phyloP scores from a whole-genome alignment of 2,888 invertebrate genomes.

The Amphipyra tragopoginis region DNA sequence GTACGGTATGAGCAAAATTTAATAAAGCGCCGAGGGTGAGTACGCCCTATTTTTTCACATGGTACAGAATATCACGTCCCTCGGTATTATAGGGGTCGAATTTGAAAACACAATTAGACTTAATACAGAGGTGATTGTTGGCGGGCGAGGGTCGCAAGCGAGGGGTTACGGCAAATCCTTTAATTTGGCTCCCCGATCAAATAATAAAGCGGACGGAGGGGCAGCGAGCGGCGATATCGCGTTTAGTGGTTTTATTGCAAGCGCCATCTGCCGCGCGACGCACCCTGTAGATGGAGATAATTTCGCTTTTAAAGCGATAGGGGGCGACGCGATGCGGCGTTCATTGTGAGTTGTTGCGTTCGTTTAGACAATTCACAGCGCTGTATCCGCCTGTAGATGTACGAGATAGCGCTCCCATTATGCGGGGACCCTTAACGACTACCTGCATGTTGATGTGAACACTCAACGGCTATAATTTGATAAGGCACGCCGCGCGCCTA shows the following conservation, averaged over 20 bases:
- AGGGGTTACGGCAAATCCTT: conserved; percentile 89
- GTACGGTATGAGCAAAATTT: conserved; percentile 72
- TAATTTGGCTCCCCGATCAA: conserved; percentile 90
- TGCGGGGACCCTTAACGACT: conserved; percentile 77
- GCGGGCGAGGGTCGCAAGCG: conserved; percentile 84
- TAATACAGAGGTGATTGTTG: conserved; percentile 90
- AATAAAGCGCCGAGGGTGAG: conserved; percentile 82
- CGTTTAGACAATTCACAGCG: conserved; percentile 84
- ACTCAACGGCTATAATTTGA: conserved; percentile 78
- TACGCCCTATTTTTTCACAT: conserved; percentile 87
- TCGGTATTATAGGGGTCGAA: conserved; percentile 84
- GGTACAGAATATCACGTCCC: conserved; percentile 76
- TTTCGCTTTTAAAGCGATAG: conserved; percentile 81
- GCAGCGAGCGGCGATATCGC: conserved; percentile 86
- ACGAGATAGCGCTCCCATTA: conserved; percentile 79
- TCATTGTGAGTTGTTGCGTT: conserved; percentile 83
- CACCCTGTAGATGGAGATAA: conserved; percentile 86
- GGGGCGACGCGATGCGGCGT: conserved; percentile 74
- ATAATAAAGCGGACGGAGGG: conserved; percentile 87
- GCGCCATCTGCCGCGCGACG: conserved; percentile 87
- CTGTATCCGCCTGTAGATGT: conserved; percentile 78
- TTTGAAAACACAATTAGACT: conserved; percentile 90
- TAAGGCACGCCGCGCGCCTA: conserved; percentile 68
- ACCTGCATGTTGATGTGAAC: conserved; percentile 75
- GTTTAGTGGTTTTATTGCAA: conserved; percentile 90